Conservation (phyloP, 37 sponge, comb jelly and placozoan genomes). For the Beroe forskalii region DNA sequence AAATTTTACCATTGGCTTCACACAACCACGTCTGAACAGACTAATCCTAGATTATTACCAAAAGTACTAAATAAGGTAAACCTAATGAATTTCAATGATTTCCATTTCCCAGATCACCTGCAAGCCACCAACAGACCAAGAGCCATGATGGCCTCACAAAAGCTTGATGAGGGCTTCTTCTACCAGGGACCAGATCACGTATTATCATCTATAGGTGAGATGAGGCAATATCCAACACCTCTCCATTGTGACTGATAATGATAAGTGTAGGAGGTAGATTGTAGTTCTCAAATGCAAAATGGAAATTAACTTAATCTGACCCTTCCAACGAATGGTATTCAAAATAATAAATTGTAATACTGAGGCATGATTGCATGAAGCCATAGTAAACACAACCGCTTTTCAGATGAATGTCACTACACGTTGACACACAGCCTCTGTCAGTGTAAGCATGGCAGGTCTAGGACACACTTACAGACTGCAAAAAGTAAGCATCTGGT, state of each 20-base stretch:
- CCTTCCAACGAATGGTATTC: no score
- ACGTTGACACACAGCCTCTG: neutral
- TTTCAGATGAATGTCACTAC: conserved; percentile 27
- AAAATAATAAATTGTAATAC: no score
- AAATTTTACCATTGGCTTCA: no score
- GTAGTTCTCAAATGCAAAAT: no score
- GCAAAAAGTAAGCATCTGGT: conserved; percentile 37
- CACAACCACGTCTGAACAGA: no score
- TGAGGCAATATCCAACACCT: no score
- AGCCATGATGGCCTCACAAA: neutral
- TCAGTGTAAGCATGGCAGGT: neutral
- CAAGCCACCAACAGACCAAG: neutral
- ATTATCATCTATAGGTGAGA: conserved; percentile 4
- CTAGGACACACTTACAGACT: neutral
- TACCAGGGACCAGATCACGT: neutral
- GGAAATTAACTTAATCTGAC: neutral
- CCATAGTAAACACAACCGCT: no score
- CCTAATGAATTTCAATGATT: neutral
- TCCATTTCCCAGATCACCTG: neutral
- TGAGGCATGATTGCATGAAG: no score
- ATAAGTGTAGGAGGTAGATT: no score
- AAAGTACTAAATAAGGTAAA: neutral
- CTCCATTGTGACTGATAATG: no score
- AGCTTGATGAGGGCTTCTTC: neutral
- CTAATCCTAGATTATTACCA: no score